Evolutionary conservation across 2,797 vertebrate species (phyloP), one percentile per base, ranked within the genome.

Genomic region (Cottoperca gobio): DNA sequence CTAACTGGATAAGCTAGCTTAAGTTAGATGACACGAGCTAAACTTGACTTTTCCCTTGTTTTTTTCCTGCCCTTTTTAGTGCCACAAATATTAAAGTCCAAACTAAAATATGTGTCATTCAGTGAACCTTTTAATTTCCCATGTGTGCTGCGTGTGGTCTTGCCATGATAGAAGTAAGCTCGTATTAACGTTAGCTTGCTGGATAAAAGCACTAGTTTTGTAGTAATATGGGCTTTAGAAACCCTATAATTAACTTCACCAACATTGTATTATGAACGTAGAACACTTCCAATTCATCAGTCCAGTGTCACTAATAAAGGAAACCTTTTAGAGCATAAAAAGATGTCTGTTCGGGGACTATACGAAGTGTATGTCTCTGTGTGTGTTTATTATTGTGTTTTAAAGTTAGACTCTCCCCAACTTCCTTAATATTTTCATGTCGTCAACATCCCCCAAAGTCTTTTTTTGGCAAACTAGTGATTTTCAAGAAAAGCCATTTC

Each of bases 1-100:
- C 79, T 79, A 79, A 73, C 63, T 49, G 67, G 70, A 73, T 64
- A 66, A 77, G 62, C 76, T 81, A 80, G 82, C 72, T 83, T 58
- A 54, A 79, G 57, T 61, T 70, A 13, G 54, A 35, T 67, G 31
- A 60, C 16, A 53, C 62, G 74, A 71, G 42, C 53, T 28, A 37
- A 81, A 61, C 21, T 23, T 42, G 43, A 31, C 16, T 6, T 65
- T 66, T 59, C 17, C 40, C 2, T 24, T 35, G 5, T 0, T 28
- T 31, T 1, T 43, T 24, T n/a, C n/a, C 6, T 48, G 19, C 6
- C 1, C n/a, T n/a, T 45, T 17, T 13, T 16, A 4, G 2, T 11
- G 3, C 0, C 17, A 2, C 12, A 24, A 23, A 13, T n/a, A 42
- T 45, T 2, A 28, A 33, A 8, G 11, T 17, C 2, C 3, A 21